Evolutionary conservation across 2,113 vertebrate species (phyloP).

Genomic region (Brienomyrus longianalis): DNA sequence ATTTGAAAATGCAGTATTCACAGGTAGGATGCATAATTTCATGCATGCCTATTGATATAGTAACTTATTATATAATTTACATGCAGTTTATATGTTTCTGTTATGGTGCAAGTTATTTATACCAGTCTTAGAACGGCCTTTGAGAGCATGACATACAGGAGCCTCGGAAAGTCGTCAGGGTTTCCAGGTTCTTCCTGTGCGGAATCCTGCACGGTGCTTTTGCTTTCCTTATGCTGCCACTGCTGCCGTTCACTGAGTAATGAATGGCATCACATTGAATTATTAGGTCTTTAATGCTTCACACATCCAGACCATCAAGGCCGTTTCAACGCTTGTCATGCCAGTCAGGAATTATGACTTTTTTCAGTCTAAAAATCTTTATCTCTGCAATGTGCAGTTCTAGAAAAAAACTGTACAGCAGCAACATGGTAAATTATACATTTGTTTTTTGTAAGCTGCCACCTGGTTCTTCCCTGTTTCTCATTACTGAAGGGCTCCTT

Average conservation of each 20-base stretch:
- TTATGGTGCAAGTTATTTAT: not conserved
- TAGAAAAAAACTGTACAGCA: no score
- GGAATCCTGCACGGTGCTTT: not conserved
- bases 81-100: not conserved
- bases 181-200: not conserved
- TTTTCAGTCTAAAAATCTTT: not conserved
- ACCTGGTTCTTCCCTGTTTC: no score
- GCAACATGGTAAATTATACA: no score
- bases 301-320: not conserved
- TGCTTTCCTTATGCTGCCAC: not conserved
- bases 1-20: not conserved
- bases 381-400: not conserved
- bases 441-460: no score
- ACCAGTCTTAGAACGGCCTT: not conserved
- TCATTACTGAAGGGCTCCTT: no score
- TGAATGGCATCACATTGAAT: not conserved
- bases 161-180: not conserved
- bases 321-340: not conserved
- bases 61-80: not conserved
- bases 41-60: not conserved
- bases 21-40: not conserved
- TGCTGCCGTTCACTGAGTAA: not conserved
- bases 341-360: not conserved
- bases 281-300: not conserved
- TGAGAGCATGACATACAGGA: not conserved